A percentile compares a stretch with the other conserved stretches of the same genome.
Conservation (phyloP, 2,113 vertebrate genomes). For the Pelecanoides urinatrix region DNA sequence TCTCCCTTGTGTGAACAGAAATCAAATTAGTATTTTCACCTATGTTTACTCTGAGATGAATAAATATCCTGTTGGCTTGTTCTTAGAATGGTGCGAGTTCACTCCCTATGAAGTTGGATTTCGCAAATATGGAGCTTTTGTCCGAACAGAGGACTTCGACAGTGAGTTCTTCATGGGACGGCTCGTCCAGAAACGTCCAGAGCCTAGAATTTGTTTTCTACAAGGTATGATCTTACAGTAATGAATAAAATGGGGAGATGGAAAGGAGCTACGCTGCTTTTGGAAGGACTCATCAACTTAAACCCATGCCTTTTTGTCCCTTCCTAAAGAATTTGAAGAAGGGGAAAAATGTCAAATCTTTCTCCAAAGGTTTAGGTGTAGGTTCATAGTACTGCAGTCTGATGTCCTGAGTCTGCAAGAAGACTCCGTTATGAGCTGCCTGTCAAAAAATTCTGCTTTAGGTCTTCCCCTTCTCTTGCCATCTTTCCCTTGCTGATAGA, state of each 20-base stretch:
- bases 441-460: neutral
- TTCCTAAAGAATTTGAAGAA: neutral
- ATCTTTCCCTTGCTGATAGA: neutral
- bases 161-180: constrained; percentile 76
- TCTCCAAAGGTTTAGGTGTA: neutral
- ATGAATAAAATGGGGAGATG: neutral
- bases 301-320: neutral
- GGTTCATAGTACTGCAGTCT: neutral
- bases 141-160: constrained; percentile 69
- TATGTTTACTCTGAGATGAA: neutral
- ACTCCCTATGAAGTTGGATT: constrained; percentile 74
- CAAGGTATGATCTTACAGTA: constrained; percentile 38
- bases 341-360: neutral
- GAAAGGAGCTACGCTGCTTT: neutral
- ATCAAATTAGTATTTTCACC: neutral
- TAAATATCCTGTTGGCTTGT: neutral
- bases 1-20: neutral
- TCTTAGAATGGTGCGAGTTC: constrained; percentile 75
- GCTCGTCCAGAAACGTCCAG: constrained; percentile 59
- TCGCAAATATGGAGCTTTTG: constrained; percentile 71
- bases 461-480: neutral
- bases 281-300: neutral
- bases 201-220: constrained; percentile 71
- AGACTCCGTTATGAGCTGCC: neutral
- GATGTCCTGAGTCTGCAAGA: neutral